These are phyloP conservation scores for Enteromius treurensis DNA, from an alignment of 2,797 vertebrate species.

Conservation along the genomic window DNA sequence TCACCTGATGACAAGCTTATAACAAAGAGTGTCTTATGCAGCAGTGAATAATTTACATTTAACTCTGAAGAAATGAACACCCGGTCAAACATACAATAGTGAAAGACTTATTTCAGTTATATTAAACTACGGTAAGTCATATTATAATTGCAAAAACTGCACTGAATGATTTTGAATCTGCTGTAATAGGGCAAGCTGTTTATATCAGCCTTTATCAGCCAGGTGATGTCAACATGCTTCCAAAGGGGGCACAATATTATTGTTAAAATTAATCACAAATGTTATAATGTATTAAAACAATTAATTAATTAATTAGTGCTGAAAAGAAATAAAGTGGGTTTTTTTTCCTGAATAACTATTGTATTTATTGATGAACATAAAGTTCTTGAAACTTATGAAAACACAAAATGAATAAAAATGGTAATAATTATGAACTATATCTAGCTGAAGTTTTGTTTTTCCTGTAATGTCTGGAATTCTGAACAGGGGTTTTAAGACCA, in stretches of 20 bases:
- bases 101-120: background rate
- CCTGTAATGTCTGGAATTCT: background rate
- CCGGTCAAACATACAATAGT: background rate
- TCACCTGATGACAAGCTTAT: constrained; percentile 1
- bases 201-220: background rate
- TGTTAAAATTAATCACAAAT: background rate
- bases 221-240: background rate
- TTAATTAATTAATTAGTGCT: background rate
- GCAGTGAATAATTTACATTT: background rate
- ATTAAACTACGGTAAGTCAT: too few species aligned
- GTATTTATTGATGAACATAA: too few species aligned
- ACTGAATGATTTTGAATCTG: background rate
- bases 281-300: background rate
- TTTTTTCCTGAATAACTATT: background rate
- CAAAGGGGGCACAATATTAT: background rate
- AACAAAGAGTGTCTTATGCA: background rate
- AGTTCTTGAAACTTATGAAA: too few species aligned
- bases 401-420: too few species aligned
- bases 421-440: too few species aligned
- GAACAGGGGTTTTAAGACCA: constrained; percentile 15
- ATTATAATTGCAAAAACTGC: too few species aligned
- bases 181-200: background rate
- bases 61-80: background rate
- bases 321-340: background rate
- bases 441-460: background rate